Evolutionary conservation across 2,888 invertebrate genomes (phyloP).

Genomic region (Hydroisotoma schaefferi): DNA sequence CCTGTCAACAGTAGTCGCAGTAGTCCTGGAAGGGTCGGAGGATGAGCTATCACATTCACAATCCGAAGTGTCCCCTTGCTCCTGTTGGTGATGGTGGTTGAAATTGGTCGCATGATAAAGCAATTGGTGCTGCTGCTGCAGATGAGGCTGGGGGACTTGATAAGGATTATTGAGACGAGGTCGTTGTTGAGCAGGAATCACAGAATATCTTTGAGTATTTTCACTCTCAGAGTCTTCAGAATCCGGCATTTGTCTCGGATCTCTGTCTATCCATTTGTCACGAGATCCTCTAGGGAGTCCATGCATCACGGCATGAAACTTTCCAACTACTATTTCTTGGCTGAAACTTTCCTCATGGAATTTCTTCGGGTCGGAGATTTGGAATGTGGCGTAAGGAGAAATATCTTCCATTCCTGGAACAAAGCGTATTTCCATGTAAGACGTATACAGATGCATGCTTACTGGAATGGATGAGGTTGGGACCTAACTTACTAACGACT

Average conservation of each 20-base stretch:
- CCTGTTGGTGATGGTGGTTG: conserved; percentile 21
- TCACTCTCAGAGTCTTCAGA: conserved; percentile 40
- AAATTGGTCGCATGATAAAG: conserved; percentile 18
- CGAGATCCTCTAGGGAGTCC: conserved; percentile 37
- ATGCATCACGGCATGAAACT: conserved; percentile 45
- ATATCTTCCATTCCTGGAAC: conserved; percentile 70
- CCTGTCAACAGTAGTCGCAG: conserved; percentile 2
- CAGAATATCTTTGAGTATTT: conserved; percentile 37
- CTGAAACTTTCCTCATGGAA: conserved; percentile 45
- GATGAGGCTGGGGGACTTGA: conserved; percentile 35
- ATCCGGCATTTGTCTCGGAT: conserved; percentile 27
- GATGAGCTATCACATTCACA: conserved; percentile 18
- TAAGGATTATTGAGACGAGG: conserved; percentile 38
- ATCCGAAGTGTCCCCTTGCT: conserved; percentile 15
- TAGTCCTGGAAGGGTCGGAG: conserved; percentile 8
- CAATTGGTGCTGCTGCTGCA: conserved; percentile 19
- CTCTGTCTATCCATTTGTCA: conserved; percentile 41
- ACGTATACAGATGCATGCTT: no score
- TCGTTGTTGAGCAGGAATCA: conserved; percentile 33
- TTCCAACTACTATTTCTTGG: conserved; percentile 46
- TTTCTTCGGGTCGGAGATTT: conserved; percentile 68
- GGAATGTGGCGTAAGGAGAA: conserved; percentile 89
- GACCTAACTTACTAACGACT: no score
- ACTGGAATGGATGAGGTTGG: no score
- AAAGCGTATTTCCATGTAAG: not conserved